Evolutionary conservation across 2,797 vertebrate genomes (phyloP), one percentile per base, ranked within the genome.

Genomic region (Melanotaenia maccullochi): DNA sequence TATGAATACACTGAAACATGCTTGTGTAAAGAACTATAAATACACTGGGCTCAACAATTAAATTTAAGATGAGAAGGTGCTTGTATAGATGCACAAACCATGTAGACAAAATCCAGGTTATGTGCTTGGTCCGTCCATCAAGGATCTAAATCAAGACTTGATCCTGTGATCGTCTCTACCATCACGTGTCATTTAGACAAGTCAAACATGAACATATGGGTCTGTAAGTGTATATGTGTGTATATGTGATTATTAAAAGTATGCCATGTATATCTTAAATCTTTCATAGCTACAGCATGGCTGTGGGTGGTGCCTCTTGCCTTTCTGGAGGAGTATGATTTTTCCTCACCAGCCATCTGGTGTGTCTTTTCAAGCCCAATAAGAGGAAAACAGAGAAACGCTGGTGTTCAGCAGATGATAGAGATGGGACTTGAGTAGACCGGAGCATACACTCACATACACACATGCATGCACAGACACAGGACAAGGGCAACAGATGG

Each of bases 401-500:
- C 32, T 62, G 58, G 84, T 84, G 78, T 88, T 89, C 75, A 78
- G 71, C 65, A 79, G 77, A 87, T 84, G 81, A 90, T 73, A 80
- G 68, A 77, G 71, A 81, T 67, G 35, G 67, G 76, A 73, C 30
- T 30, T 68, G 76, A 82, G 72, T 59, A 68, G 80, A 72, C 62
- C 57, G 75, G 32, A 25, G 3, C 60, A 71, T 52, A 55, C 8
- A 58, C 55, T 66, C 54, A 67, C 75, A 59, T 57, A 33, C 38
- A 72, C 60, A 69, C 33, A 74, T 64, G 66, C 57, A 77, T 60
- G 70, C 55, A 56, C 66, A 71, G 24, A 58, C 20, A 3, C 54
- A 69, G 54, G 47, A 82, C 63, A 71, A 84, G 81, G 82, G 75
- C 81, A 88, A 68, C 91, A 93, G 91, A 93, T 93, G 92, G 92